phyloP scores from a whole-genome alignment of 2,888 invertebrate genomes.

The Sesamia inferens region DNA sequence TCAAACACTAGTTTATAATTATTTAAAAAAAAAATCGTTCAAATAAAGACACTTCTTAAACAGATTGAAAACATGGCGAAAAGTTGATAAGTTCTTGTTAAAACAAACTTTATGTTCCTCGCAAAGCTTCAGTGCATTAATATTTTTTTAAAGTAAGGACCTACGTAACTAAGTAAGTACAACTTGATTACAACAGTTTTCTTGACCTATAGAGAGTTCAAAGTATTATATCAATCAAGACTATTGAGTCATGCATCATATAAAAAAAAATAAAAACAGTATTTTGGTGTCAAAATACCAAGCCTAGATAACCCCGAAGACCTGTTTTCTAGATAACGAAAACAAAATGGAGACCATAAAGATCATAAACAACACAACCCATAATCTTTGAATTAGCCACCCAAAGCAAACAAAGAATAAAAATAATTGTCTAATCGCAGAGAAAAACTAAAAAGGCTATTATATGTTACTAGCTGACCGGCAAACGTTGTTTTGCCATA shows the following conservation, averaged over 20 bases:
- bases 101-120: background rate
- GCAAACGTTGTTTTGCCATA: too few relatives aligned
- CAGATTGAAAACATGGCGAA: too few relatives aligned
- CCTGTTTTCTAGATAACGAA: constrained; percentile 16
- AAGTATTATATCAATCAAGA: constrained; percentile 6
- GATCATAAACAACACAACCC: constrained; percentile 4
- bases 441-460: constrained; percentile 12
- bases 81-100: background rate
- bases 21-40: too few relatives aligned
- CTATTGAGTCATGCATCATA: background rate
- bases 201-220: constrained; percentile 20
- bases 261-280: background rate
- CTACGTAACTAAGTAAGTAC: background rate
- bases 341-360: constrained; percentile 9
- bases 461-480: too few relatives aligned
- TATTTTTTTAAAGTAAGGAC: background rate
- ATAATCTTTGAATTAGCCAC: constrained; percentile 18
- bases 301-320: constrained; percentile 38
- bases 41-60: too few relatives aligned
- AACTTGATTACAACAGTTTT: constrained; percentile 2
- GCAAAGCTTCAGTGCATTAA: background rate
- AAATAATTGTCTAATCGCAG: constrained; percentile 23
- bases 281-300: background rate
- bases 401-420: constrained; percentile 21
- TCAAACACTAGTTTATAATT: too few relatives aligned